Evolutionary conservation across 2,797 vertebrate genomes (phyloP), one percentile per base, ranked within the genome.

Genomic region (Danio tinwini): DNA sequence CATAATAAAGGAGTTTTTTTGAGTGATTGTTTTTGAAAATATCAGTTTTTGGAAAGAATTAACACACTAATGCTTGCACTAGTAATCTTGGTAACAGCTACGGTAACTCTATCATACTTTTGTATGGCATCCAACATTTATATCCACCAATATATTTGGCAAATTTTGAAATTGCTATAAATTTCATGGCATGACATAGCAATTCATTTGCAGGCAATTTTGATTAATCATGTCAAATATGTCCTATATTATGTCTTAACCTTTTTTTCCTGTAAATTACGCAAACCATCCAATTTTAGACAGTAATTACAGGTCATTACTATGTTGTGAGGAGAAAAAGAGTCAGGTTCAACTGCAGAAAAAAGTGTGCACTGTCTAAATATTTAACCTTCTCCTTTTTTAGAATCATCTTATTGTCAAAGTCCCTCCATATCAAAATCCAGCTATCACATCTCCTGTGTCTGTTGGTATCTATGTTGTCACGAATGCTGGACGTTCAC

Each of bases 361-460:
- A 59, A 13, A 45, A 63, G 16, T 42, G 6, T 42, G 11, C 17
- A 1, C 7, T 45, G 8, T 73, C 56, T 53, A n/a, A 0, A 42
- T 71, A 11, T 71, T 42, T 71, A 12, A 56, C 7, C 19, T 71
- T 63, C n/a, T 42, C 67, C 16, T 63, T 45, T 19, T 14, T 40
- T 89, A 99, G 98, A 99, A 99, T 92, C 98, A 99, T 91, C 92
- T 99, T 87, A 97, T 99, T 87, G 97, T 98, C 83, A 99, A 97
- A 88, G 97, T 98, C 88, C 98, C 98, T 71, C 95, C 97, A 5
- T 98, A 98, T 93, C 95, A 97, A 52, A 96, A 97, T 91, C 96
- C 93, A 86, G 90, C 93, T 73, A 95, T 98, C 91, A 93, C 92
- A 79, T 92, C 96, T 55, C 88, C 96, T 59, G 95, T 98, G 65